A percentile compares a stretch with the other conserved stretches of the same genome.
phyloP scores from a whole-genome alignment of 92 coral and sea anemone genomes.

The Hydrozoanthus gracilis region DNA sequence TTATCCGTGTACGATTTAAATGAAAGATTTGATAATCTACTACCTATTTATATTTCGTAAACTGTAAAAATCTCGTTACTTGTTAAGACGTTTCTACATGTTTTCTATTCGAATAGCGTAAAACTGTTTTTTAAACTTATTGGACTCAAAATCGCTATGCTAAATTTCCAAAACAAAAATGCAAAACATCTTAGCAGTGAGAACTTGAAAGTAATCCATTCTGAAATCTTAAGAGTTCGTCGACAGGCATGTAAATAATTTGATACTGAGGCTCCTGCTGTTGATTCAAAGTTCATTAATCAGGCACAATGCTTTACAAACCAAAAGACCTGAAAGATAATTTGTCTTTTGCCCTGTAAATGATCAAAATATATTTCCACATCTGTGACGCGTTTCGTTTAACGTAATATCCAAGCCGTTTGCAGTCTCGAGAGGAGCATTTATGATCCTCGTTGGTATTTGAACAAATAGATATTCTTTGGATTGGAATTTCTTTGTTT shows the following conservation, averaged over 20 bases:
- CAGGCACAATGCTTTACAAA: not conserved
- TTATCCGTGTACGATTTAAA: too few species aligned
- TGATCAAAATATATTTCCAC: too few species aligned
- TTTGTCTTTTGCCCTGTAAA: not conserved
- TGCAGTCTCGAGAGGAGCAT: not conserved
- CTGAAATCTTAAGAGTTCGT: slow-evolving; percentile 33
- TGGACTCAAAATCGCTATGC: not conserved
- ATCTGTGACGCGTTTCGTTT: too few species aligned
- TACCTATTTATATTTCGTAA: too few species aligned
- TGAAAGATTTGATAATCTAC: too few species aligned
- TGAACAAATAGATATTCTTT: not conserved
- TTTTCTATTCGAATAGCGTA: too few species aligned
- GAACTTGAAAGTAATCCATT: slow-evolving; percentile 13
- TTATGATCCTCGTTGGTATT: not conserved
- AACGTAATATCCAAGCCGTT: too few species aligned
- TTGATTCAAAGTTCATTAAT: not conserved
- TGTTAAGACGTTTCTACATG: too few species aligned
- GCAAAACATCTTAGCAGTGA: slow-evolving; percentile 7
- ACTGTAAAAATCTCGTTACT: too few species aligned
- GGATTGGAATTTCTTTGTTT: not conserved
- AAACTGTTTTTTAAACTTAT: too few species aligned
- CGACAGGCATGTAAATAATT: slow-evolving; percentile 1
- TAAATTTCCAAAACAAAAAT: not conserved
- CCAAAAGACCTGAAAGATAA: not conserved
- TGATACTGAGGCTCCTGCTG: not conserved